Evolutionary conservation across 2,888 invertebrate species (phyloP).

Genomic region (Camptogramma bilineatum): DNA sequence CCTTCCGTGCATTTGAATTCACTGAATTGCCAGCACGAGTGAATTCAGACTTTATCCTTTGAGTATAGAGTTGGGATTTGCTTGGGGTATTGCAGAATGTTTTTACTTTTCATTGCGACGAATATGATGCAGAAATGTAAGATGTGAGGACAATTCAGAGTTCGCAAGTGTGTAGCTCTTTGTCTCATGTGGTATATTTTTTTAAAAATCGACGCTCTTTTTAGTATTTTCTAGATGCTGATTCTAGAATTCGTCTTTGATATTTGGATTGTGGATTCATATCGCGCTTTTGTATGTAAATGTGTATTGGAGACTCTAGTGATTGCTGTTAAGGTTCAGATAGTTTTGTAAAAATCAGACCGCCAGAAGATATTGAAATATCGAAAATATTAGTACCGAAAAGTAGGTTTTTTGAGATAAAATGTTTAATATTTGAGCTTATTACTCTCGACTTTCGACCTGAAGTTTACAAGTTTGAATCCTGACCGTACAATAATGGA

Average conservation of each 20-base stretch:
- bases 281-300: conserved; percentile 2
- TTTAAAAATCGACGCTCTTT: conserved; percentile 61
- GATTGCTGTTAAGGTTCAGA: background rate
- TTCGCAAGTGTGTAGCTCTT: conserved; percentile 70
- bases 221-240: conserved; percentile 50
- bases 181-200: conserved; percentile 62
- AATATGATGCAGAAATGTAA: conserved; percentile 84
- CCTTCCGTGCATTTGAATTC: conserved; percentile 77
- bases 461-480: no score
- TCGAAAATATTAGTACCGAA: no score
- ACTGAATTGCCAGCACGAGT: conserved; percentile 49
- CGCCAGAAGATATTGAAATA: no score
- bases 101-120: conserved; percentile 81
- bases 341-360: background rate
- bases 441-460: no score
- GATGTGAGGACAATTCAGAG: conserved; percentile 81
- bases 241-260: conserved; percentile 34
- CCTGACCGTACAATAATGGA: no score
- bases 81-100: conserved; percentile 64
- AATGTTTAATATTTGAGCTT: no score
- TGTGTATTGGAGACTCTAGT: background rate
- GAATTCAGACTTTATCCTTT: conserved; percentile 44
- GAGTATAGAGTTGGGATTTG: conserved; percentile 32
- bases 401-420: no score
- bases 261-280: conserved; percentile 13